Conservation (phyloP, 2,113 vertebrate genomes). For the Hymenochirus boettgeri region DNA sequence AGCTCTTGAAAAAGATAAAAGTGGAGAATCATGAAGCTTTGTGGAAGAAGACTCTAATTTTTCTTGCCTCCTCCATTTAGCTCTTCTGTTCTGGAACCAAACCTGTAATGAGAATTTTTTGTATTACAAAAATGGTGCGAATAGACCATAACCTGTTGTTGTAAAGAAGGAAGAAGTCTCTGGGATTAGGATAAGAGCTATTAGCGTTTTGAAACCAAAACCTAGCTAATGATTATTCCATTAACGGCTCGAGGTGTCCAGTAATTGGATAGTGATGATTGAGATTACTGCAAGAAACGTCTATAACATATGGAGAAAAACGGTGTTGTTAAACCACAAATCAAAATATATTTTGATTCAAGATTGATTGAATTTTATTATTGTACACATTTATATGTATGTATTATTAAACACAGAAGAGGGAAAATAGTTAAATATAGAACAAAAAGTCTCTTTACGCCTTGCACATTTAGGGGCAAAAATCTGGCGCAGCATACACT, state of each 20-base stretch:
- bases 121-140: conserved; percentile 2
- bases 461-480: too few relatives aligned
- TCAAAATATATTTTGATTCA: too few relatives aligned
- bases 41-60: conserved; percentile 80
- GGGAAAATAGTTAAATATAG: too few relatives aligned
- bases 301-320: neutral
- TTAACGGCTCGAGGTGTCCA: conserved; percentile 28
- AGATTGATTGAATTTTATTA: too few relatives aligned
- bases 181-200: conserved; percentile 31
- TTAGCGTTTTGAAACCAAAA: conserved; percentile 22
- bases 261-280: conserved; percentile 33
- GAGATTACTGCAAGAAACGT: conserved; percentile 19
- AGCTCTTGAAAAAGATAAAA: conserved; percentile 77
- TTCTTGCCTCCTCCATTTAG: conserved; percentile 90
- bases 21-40: conserved; percentile 80
- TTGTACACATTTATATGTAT: too few relatives aligned
- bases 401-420: too few relatives aligned
- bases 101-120: conserved; percentile 60
- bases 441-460: too few relatives aligned
- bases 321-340: too few relatives aligned
- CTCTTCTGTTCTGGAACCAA: conserved; percentile 91
- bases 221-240: conserved; percentile 34
- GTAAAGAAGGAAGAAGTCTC: conserved; percentile 13
- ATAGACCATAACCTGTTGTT: conserved; percentile 2
- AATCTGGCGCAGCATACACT: too few relatives aligned